Base-by-base conservation (phyloP, 2,888 invertebrate genomes). In the Dolichomitus sp. region DNA sequence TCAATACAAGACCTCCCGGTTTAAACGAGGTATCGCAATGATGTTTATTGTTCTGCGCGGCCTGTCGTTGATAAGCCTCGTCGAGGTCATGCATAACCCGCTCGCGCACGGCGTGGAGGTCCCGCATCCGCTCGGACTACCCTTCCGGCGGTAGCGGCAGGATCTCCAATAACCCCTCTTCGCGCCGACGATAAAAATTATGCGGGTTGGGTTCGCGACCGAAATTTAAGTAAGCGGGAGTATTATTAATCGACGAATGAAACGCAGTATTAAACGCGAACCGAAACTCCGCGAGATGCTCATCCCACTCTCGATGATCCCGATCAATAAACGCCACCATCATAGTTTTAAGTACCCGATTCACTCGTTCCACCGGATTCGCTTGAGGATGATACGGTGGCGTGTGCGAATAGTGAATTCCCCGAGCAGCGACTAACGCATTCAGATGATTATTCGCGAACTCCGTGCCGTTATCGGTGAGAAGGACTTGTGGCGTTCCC, bases 381-480 rank as follows among this genome's bases (percentile, higher is more conserved):
- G 83, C 78, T 12, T 79, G 79, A 0, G 82, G 73, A 45, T 80
- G 80, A 33, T 84, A 84, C 1, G 69, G 59, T 7, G 82, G 82
- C 4, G 75, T 75, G 0, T 72, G 70, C 4, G 66, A 19, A 14
- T 73, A 57, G 4, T 72, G 37, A 2, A 83, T 23, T 1, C 75
- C 78, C 23, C 72, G 81, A 2, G 73, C 61, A 12, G 45, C 54
- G 6, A 78, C 69, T 11, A 85, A 52, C 11, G 59, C 23, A 7
- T 33, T 17, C 17, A 70, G 4, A 11, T 19, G 11, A n/a, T 14
- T 52, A 27, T 63, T 80, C n/a, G 4, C 40, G 19, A 37, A 59
- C 30, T 37, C 69, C 4, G 69, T 80, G 30, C 88, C 88, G 61
- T 88, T 88, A 48, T 89, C 89, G 4, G 75, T 78, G 0, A 88